Evolutionary conservation across 2,797 vertebrate genomes (phyloP), one percentile per base, ranked within the genome.

Genomic region (Lithobates sylvaticus): DNA sequence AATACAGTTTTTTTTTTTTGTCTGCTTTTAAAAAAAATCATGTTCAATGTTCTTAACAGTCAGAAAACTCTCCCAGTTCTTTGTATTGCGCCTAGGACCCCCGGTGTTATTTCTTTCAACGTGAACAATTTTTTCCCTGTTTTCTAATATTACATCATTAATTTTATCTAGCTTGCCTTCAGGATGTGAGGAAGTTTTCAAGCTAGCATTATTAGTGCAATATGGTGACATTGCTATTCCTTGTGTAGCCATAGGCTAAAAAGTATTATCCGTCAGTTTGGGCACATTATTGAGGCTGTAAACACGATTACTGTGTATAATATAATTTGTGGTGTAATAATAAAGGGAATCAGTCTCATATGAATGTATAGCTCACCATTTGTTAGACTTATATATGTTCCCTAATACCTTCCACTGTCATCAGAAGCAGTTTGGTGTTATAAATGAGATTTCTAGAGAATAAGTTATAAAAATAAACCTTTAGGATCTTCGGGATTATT

Each of bases 81-180:
- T 74, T 58, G 10, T 47, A 47, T 6, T 39, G 34, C 36, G n/a
- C n/a, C 75, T 44, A 78, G 76, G 50, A 39, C 32, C n/a, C 32
- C 34, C 27, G 27, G 27, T 44, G 29, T 64, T 16, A 82, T 64
- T 64, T 82, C 50, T 29, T 39, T 32, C 27, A 32, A 39, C n/a
- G 15, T 32, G 29, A 44, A 47, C 26, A 61, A 54, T 36, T 50
- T 85, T 68, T 67, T 75, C 23, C 34, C 36, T 47, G 54, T 71
- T 76, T 71, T 69, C 29, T 70, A 86, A 86, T 81, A 86, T 81
- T 81, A 77, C 78, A 81, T 68, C 84, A 76, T 86, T 81, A 81
- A 73, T 81, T 81, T 75, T 78, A 69, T 86, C 73, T 76, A 32
- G 29, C 27, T 36, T 81, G 72, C 73, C 78, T 81, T 21, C 73